A percentile compares a stretch with the other conserved stretches of the same genome.
phyloP scores from a whole-genome alignment of 2,888 invertebrate species.

The Leucophenga montana region DNA sequence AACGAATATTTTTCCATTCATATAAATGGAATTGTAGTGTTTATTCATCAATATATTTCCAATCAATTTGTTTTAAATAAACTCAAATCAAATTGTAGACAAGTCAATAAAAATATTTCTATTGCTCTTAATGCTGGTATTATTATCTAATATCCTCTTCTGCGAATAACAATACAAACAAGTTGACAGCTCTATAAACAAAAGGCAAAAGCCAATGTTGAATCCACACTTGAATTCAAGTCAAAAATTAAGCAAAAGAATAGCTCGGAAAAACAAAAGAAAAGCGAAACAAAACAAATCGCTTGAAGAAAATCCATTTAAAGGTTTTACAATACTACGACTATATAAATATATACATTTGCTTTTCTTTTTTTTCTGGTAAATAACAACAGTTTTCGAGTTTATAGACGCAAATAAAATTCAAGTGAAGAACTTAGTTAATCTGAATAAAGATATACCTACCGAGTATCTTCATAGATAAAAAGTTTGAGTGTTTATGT shows the following conservation, averaged over 20 bases:
- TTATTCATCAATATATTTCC: slow-evolving; percentile 38
- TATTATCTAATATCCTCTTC: no score
- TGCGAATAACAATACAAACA: slow-evolving; percentile 11
- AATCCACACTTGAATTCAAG: slow-evolving; percentile 41
- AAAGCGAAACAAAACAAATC: slow-evolving; percentile 34
- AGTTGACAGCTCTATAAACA: slow-evolving; percentile 40
- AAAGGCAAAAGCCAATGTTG: slow-evolving; percentile 43
- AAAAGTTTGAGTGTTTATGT: not conserved
- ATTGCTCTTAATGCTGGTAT: no score
- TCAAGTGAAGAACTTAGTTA: slow-evolving; percentile 32
- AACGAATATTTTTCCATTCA: no score
- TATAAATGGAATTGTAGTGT: no score
- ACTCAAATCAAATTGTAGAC: not conserved
- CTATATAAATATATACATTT: no score
- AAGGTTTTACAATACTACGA: no score
- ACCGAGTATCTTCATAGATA: slow-evolving; percentile 38
- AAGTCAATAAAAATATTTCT: not conserved
- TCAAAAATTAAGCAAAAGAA: slow-evolving; percentile 31
- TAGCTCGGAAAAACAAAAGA: slow-evolving; percentile 20
- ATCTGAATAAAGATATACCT: slow-evolving; percentile 11
- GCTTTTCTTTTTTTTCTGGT: no score
- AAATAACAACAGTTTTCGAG: slow-evolving; percentile 3
- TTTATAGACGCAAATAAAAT: slow-evolving; percentile 50
- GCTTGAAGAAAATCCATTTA: slow-evolving; percentile 12
- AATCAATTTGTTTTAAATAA: slow-evolving; percentile 62